Evolutionary conservation across 2,113 vertebrate genomes (phyloP), one percentile per base, ranked within the genome.

Genomic region (Acanthochromis polyacanthus): DNA sequence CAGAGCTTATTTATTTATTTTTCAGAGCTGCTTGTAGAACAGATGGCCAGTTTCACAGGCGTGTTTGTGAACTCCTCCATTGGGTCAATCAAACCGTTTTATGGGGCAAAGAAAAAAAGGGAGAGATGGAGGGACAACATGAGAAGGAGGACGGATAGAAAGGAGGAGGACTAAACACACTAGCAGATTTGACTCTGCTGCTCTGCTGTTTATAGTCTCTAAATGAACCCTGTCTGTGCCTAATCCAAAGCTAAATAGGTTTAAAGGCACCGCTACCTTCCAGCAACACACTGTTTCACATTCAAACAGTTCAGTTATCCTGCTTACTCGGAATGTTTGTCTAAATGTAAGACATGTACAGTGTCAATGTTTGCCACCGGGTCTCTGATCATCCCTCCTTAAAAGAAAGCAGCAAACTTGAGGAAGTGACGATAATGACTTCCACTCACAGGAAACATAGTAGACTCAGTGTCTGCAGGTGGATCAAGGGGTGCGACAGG

Each of bases 21-120:
- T 72, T 58, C 73, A 67, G 76, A 20, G 66, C 78, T 61, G 55
- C 58, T 38, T 50, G 62, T 85, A 66, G 64, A 83, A 81, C 89
- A 93, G 88, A 88, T 91, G 89, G 87, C 64, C 32, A 60, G 86
- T 89, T 91, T 92, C 83, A 75, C 70, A 52, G 64, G 60, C 65
- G 36, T 91, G 83, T 89, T 89, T 88, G 81, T 85, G 79, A 90
- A 87, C 87, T 86, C 73, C 56, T 32, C 22, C 36, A 61, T 23
- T 62, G 69, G 79, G 88, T 88, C 81, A 91, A 87, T 90, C 66
- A 87, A 88, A 88, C 17, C 9, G 15, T 90, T 89, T 88, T 82
- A 88, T 75, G 30, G 58, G 65, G 46, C 48, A 67, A 57, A 20
- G 57, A 57, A 72, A 53, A 57, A 30, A 28, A 75, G 11, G 28